Evolutionary conservation across 2,797 vertebrate genomes (phyloP), one percentile per base, ranked within the genome.

Genomic region (Loriculus beryllinus): DNA sequence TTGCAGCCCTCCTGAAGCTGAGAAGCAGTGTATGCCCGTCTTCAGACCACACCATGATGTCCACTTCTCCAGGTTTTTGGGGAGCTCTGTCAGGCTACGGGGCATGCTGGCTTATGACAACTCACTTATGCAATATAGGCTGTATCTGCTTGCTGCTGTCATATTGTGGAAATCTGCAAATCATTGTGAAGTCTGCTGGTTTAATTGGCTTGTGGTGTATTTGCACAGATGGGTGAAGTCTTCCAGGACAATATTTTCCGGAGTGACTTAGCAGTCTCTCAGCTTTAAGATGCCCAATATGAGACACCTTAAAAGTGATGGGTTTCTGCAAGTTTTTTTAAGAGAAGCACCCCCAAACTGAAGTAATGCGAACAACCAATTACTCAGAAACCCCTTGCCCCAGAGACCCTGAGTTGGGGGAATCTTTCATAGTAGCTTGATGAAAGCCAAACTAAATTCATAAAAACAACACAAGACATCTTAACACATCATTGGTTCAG

Each of bases 201-300:
- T 90, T 94, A 93, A 96, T 92, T 92, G 94, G 85, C 93, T 93
- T 92, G 85, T 60, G 67, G 74, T 93, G 63, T 94, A 77, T 95
- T 96, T 95, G 92, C 70, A 86, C 92, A 96, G 86, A 92, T 84
- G 83, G 88, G 19, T 26, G 47, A 88, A 93, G 67, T 67, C 92
- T 94, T 92, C 77, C 70, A 83, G 76, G 77, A 63, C 88, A 95
- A 29, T 70, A 84, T 92, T 96, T 93, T 92, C 92, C 77, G 70
- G 43, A 84, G 51, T 72, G 63, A 95, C 67, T 82, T 81, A 64
- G 80, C 69, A 88, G 31, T 72, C 49, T 72, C 25, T 74, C 45
- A 33, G 59, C 51, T 95, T 90, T 92, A 78, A 86, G 88, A 52
- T 70, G 74, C n/a, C 69, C 12, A 10, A 0, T 47, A 67, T 35